These are phyloP conservation scores for Hipposideros armiger DNA, from an alignment of 2,113 vertebrate genomes.

Conservation along the genomic window DNA sequence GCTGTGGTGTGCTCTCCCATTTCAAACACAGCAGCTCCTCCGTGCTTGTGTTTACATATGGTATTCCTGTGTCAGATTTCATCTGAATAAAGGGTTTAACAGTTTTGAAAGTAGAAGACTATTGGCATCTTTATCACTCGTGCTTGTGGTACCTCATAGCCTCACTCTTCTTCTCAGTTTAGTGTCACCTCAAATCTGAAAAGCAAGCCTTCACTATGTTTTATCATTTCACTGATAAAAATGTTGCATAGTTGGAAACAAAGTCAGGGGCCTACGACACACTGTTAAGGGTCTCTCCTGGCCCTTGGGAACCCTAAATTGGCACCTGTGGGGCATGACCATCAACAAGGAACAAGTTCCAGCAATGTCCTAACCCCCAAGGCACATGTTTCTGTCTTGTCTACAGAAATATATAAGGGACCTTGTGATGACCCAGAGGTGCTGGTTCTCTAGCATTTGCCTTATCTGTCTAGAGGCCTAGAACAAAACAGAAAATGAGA, in stretches of 20 bases:
- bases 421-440: background rate
- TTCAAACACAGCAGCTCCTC: background rate
- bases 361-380: background rate
- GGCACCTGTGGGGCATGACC: background rate
- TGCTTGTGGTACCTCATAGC: rapidly evolving
- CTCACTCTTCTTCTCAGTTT: background rate
- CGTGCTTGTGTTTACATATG: background rate
- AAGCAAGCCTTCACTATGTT: background rate
- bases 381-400: background rate
- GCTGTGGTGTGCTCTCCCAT: background rate
- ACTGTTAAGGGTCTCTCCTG: background rate
- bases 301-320: background rate
- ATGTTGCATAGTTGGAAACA: background rate
- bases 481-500: background rate
- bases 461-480: background rate
- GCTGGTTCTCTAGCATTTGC: background rate
- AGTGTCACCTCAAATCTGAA: background rate
- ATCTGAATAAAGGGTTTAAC: background rate
- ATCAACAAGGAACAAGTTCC: background rate
- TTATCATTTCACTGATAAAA: background rate
- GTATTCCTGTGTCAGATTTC: background rate
- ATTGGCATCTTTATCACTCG: background rate
- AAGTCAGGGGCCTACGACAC: background rate
- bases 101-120: constrained; percentile 18
- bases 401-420: background rate